These are phyloP conservation scores for Vollenhovia emeryi DNA, from an alignment of 1,140 invertebrate genomes.

Conservation along the genomic window DNA sequence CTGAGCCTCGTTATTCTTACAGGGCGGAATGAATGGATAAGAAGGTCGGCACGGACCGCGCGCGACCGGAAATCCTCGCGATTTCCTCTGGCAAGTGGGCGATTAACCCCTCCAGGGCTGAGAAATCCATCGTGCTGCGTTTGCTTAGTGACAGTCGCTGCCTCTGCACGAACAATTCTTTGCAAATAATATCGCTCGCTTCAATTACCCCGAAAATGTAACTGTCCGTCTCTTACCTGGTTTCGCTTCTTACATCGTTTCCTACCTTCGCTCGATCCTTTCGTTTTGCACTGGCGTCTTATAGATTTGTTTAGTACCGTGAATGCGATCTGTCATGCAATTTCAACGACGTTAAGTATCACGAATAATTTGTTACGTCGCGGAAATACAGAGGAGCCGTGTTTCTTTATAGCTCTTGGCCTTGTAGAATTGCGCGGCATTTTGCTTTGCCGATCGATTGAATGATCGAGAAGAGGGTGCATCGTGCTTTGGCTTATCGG, in stretches of 20 bases:
- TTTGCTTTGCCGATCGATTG: conserved; percentile 56
- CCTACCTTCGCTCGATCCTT: background rate
- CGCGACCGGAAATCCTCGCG: conserved; percentile 35
- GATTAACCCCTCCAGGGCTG: conserved; percentile 36
- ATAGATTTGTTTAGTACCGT: background rate
- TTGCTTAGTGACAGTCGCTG: background rate
- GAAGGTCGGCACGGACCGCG: conserved; percentile 25
- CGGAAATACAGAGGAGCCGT: background rate
- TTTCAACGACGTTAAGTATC: background rate
- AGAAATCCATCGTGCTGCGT: conserved; percentile 5
- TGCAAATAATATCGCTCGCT: background rate
- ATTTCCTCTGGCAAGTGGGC: conserved; percentile 20
- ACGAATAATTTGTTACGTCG: conserved; percentile 1
- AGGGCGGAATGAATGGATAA: conserved; percentile 48
- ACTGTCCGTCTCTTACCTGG: background rate
- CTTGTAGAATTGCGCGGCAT: conserved; percentile 7
- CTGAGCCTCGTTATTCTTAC: conserved; percentile 53
- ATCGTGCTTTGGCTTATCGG: conserved; percentile 66
- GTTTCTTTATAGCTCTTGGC: background rate
- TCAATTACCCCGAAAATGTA: conserved; percentile 6
- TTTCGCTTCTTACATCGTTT: background rate
- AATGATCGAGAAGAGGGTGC: conserved; percentile 62
- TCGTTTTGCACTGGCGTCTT: background rate
- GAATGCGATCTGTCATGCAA: background rate
- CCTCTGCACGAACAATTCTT: conserved; percentile 1